Base-by-base conservation (phyloP, 2,888 invertebrate species). In the Trileptium ribeirensis region DNA sequence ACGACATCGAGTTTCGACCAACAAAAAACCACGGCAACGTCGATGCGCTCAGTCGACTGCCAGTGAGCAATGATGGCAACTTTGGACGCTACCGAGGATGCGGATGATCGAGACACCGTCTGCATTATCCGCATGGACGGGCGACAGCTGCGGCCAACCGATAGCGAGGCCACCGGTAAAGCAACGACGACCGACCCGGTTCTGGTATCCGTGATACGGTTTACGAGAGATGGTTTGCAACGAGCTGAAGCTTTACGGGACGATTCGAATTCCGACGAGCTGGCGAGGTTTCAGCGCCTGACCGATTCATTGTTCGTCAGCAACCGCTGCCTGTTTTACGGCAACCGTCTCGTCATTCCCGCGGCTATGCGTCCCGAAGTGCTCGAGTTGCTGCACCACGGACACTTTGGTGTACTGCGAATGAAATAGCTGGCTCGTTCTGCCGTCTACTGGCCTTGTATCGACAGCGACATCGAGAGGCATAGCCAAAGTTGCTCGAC, bases 21-120 rank as follows among this genome's bases (percentile, higher is more conserved):
- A 80, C 79, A 24, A 37, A 3, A 24, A 34, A 79, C n/a, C 81
- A 83, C 38, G 82, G 37, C 24, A 83, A 83, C 51, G 84, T 83
- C 36, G 83, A 84, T 78, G 81, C 79, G 1, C 80, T 84, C 24
- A 84, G 84, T 82, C 83, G 82, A 19, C 39, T 85, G 15, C 78
- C 78, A 78, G 40, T 40, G 1, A 38, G 64, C 24, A 33, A 31
- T 1, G 67, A 83, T 33, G 36, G n/a, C 82, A 8, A 75, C 19
- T 83, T 74, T 34, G n/a, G 82, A 81, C 51, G 37, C 24, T 2
- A 74, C 15, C n/a, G 79, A 83, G 37, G 34, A 24, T 15, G 81
- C 84, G n/a, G 70, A 70, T 15, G 70, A 70, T 36, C 8, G 8
- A 8, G 70, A 70, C 3, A 70, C n/a, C 8, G 70, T 70, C 8